phyloP scores from a whole-genome alignment of 53 echinoderm and acorn worm species.

The Temnopleurus reevesii region DNA sequence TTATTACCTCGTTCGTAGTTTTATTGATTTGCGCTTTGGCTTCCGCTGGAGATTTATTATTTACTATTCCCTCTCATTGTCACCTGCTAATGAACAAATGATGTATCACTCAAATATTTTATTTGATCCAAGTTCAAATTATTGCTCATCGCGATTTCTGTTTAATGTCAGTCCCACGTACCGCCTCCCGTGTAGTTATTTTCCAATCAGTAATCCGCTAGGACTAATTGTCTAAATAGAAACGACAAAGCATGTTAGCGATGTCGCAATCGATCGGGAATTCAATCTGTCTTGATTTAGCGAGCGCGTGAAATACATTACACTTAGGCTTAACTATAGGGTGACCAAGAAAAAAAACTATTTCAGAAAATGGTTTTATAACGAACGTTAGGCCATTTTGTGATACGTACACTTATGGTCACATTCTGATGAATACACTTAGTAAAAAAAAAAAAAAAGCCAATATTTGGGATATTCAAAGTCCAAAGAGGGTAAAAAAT shows the following conservation, averaged over 20 bases:
- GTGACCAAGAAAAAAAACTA: no score
- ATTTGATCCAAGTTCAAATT: neutral
- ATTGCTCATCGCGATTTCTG: neutral
- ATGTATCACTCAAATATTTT: neutral
- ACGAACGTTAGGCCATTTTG: no score
- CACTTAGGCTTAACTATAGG: neutral
- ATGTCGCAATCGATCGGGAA: neutral
- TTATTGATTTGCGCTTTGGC: neutral
- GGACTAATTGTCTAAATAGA: slow-evolving; percentile 6
- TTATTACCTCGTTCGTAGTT: no score
- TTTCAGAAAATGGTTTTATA: no score
- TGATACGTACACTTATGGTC: no score
- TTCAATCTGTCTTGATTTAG: slow-evolving; percentile 15
- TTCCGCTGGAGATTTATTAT: neutral
- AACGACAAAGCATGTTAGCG: slow-evolving; percentile 15
- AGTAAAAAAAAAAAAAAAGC: no score
- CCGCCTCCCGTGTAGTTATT: slow-evolving; percentile 15
- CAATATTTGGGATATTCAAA: no score
- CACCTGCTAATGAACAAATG: slow-evolving; percentile 1
- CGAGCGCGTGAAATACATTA: slow-evolving; percentile 7
- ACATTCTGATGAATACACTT: no score
- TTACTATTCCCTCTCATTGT: no score
- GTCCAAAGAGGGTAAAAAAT: no score
- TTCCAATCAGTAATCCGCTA: neutral
- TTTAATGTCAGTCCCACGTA: neutral